phyloP scores from a whole-genome alignment of 2,113 vertebrate genomes.

The Petromus typicus region DNA sequence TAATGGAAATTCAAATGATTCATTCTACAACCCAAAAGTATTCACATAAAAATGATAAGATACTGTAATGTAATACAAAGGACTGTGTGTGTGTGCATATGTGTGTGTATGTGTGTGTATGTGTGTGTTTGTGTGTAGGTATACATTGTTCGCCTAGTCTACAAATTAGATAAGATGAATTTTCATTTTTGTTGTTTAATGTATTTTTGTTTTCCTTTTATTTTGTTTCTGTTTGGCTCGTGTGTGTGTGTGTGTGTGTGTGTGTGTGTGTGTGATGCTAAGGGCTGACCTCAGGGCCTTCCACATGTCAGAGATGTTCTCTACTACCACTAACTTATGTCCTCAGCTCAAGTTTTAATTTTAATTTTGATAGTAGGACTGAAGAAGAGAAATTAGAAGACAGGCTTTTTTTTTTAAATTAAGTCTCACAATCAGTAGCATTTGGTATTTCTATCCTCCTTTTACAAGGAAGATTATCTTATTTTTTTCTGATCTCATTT shows the following conservation, averaged over 20 bases:
- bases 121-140: too few species aligned
- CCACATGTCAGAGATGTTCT: neutral
- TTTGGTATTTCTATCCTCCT: neutral
- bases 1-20: neutral
- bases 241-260: too few species aligned
- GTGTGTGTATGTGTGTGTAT: too few species aligned
- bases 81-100: neutral
- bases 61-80: neutral
- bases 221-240: too few species aligned
- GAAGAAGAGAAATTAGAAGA: neutral
- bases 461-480: neutral
- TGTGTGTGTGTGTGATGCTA: neutral
- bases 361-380: neutral
- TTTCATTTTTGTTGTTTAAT: slow-evolving; percentile 12
- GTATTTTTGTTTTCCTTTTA: slow-evolving; percentile 7
- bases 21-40: neutral
- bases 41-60: neutral
- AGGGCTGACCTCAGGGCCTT: neutral
- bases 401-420: neutral
- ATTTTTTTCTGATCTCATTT: neutral
- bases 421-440: neutral
- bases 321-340: neutral
- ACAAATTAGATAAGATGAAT: neutral
- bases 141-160: neutral
- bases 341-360: neutral